Evolutionary conservation across 2,888 invertebrate genomes (phyloP), one percentile per base, ranked within the genome.

Genomic region (Gryllus longicercus): DNA sequence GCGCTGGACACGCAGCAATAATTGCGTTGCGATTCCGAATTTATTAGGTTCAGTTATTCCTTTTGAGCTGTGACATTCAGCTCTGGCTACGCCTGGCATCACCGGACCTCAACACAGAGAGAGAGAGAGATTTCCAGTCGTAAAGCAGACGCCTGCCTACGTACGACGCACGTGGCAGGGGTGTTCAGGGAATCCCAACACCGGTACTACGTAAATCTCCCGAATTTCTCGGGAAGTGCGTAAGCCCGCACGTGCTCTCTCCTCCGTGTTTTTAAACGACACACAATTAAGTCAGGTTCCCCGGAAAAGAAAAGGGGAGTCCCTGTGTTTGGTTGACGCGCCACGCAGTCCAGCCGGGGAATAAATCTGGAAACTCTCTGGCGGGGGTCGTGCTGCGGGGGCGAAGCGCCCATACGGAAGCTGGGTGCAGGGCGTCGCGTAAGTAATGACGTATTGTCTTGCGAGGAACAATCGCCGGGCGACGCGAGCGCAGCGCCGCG

Each of bases 391-490:
- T n/a, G n/a, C 16, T 5, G 12, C n/a, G 63, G 63, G n/a, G 4
- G 11, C 63, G 63, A 63, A 63, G 63, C n/a, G 63, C 0, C 63
- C n/a, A n/a, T 63, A 63, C 63, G 63, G 63, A 63, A 63, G 63
- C 63, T 5, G 8, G 63, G 14, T 63, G 63, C 63, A 63, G 16
- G 38, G 4, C 63, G n/a, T 3, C 16, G 63, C n/a, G 63, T 63
- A 63, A 63, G 63, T 63, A 63, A 63, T 63, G 63, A 63, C 63
- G 63, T 63, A 63, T 63, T 63, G 63, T 63, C 63, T 63, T 63
- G 63, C 14, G 63, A 63, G 63, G 63, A 63, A 63, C 63, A 63
- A 63, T 63, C 63, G 63, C 49, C 77, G 77, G 77, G 38, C 38
- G 77, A 38, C 38, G 14, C 77, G 77, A n/a, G 77, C 38, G 25